Conservation (phyloP, 2,797 vertebrate species). For the Ispidina picta region DNA sequence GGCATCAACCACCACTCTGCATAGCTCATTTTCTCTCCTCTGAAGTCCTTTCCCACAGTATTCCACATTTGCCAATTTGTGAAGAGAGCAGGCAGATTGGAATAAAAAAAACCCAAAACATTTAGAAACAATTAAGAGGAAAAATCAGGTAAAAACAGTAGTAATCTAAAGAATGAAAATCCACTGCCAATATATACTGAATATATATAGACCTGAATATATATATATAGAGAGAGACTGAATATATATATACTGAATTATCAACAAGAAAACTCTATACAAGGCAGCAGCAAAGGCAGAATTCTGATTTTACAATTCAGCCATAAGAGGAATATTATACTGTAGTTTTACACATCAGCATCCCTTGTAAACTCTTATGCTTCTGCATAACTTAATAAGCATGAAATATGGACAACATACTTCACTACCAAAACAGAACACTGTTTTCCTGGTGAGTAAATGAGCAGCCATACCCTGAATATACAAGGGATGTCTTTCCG, state of each 20-base stretch:
- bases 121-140: background rate
- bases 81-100: background rate
- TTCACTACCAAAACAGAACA: background rate
- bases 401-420: background rate
- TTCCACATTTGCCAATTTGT: background rate
- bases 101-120: background rate
- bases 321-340: background rate
- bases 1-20: background rate
- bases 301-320: background rate
- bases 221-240: no score
- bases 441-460: background rate
- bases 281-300: background rate
- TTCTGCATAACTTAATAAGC: background rate
- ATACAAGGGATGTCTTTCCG: conserved; percentile 96
- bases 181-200: background rate
- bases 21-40: background rate
- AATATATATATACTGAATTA: background rate
- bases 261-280: background rate
- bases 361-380: background rate
- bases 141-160: background rate
- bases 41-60: background rate
- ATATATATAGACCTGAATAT: no score
- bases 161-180: background rate
- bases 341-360: background rate
- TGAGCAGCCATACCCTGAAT: conserved; percentile 85